A percentile compares a stretch with the other conserved stretches of the same genome.
These are phyloP conservation scores for Pungitius pungitius DNA, from an alignment of 2,113 vertebrate genomes.

Conservation along the genomic window DNA sequence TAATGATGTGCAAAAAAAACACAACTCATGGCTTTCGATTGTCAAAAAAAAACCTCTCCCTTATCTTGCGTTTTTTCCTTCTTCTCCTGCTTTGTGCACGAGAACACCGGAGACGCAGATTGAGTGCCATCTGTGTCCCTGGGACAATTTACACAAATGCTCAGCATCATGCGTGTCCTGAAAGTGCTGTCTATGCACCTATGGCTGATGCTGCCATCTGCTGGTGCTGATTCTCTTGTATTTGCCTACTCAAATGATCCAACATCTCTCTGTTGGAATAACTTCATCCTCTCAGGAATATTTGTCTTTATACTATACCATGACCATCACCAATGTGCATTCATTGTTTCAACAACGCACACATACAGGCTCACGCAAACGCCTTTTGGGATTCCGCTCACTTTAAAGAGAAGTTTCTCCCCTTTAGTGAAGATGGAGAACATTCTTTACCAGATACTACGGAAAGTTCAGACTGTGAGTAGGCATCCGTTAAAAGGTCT, in stretches of 20 bases:
- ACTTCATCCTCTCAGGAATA: conserved; percentile 5
- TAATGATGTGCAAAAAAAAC: conserved; percentile 28
- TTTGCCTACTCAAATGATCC: conserved; percentile 37
- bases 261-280: neutral
- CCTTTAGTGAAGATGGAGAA: conserved; percentile 67
- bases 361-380: conserved; percentile 35
- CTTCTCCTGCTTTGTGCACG: conserved; percentile 41
- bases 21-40: conserved; percentile 25
- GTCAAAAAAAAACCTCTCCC: conserved; percentile 18
- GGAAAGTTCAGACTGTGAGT: conserved; percentile 66
- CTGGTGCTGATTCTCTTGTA: conserved; percentile 48
- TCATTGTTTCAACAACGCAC: conserved; percentile 12
- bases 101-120: conserved; percentile 54
- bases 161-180: conserved; percentile 38
- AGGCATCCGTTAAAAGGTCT: conserved; percentile 62
- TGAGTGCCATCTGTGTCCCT: conserved; percentile 64
- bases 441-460: conserved; percentile 69
- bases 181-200: conserved; percentile 7
- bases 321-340: conserved; percentile 5
- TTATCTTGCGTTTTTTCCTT: conserved; percentile 6
- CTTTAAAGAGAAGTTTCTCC: conserved; percentile 47
- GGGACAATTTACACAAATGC: conserved; percentile 61
- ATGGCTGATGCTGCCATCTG: conserved; percentile 73
- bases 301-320: conserved; percentile 1
- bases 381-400: conserved; percentile 42